A percentile compares a stretch with the other conserved stretches of the same genome.
phyloP scores from a whole-genome alignment of 2,797 vertebrate genomes.

The Callimico goeldii region DNA sequence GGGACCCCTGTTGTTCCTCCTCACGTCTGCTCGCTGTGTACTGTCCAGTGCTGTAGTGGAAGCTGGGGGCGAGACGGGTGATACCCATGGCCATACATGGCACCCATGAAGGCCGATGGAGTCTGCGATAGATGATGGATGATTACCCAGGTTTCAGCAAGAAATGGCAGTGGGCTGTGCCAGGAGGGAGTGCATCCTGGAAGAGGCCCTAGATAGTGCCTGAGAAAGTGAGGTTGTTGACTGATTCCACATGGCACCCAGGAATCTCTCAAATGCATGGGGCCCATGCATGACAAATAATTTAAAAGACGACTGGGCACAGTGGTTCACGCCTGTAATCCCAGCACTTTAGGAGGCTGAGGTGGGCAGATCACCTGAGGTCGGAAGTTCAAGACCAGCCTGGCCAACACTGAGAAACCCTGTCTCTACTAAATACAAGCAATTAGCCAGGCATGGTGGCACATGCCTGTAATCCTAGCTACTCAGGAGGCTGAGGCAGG shows the following conservation, averaged over 20 bases:
- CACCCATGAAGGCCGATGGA: background rate
- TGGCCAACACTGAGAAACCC: background rate
- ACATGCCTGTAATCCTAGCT: background rate
- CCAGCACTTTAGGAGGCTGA: background rate
- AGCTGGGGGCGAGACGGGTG: background rate
- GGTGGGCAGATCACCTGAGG: background rate
- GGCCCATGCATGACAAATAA: background rate
- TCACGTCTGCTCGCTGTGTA: background rate
- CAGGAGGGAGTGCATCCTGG: fast-evolving
- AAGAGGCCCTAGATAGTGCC: no score
- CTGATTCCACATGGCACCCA: background rate
- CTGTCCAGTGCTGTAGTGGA: background rate
- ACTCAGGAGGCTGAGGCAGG: background rate
- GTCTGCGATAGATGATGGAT: fast-evolving
- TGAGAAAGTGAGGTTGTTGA: background rate
- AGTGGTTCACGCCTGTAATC: background rate
- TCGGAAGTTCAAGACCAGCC: background rate
- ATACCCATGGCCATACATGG: background rate
- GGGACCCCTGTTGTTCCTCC: fast-evolving
- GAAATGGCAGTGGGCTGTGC: background rate
- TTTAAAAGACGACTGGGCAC: no score
- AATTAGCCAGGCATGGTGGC: fast-evolving
- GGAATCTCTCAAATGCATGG: background rate
- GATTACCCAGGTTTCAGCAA: background rate
- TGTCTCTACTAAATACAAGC: background rate